Conservation (phyloP, 1,140 invertebrate species). For the Delia radicum region DNA sequence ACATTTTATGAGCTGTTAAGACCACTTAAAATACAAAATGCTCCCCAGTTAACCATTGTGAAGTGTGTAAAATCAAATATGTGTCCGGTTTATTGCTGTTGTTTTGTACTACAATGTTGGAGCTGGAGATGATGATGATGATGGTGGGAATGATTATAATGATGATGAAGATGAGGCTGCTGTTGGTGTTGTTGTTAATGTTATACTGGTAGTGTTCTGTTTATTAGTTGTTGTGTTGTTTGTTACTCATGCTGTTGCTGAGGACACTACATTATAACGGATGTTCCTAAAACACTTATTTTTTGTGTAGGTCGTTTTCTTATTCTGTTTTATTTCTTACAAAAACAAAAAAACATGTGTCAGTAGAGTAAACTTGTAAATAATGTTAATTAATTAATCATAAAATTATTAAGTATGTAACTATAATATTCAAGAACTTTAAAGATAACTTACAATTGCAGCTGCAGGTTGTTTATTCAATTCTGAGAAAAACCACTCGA, state of each 20-base stretch:
- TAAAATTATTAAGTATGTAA: no score
- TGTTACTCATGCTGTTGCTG: not conserved
- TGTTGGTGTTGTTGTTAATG: not conserved
- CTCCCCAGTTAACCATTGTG: conserved; percentile 50
- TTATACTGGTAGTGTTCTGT: not conserved
- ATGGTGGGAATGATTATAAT: not conserved
- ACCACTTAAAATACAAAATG: conserved; percentile 46
- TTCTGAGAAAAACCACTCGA: no score
- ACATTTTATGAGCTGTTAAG: conserved; percentile 50
- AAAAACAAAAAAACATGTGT: no score
- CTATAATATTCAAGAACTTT: no score
- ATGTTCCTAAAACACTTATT: not conserved
- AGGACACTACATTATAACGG: not conserved
- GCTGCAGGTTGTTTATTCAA: no score
- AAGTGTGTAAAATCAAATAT: conserved; percentile 36
- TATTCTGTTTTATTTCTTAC: no score
- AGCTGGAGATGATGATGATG: not conserved
- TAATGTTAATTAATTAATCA: not conserved
- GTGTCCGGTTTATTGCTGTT: conserved; percentile 22
- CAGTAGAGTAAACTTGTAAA: not conserved
- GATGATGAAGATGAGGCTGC: not conserved
- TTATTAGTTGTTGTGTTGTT: not conserved
- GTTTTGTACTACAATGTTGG: not conserved
- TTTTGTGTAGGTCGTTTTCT: not conserved
- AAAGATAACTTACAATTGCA: no score